A percentile compares a stretch with the other conserved stretches of the same genome.
These are phyloP conservation scores for Holothuria glaberrima DNA, from an alignment of 35 echinoderm and acorn worm genomes.

Conservation along the genomic window DNA sequence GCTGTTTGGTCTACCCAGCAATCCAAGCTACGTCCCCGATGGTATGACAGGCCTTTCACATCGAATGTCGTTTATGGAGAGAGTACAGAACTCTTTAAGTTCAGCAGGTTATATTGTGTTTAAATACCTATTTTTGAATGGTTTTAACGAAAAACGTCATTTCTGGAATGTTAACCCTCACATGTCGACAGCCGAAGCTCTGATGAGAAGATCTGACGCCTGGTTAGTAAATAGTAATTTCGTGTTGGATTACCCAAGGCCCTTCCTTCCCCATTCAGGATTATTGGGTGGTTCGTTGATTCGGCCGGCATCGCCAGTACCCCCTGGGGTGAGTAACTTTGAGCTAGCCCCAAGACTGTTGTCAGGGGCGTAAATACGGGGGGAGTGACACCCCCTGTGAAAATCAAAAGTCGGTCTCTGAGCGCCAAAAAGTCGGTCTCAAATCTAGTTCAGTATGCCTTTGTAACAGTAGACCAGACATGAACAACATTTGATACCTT, in stretches of 20 bases:
- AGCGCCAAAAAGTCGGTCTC: too few species aligned
- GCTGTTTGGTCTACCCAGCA: conserved; percentile 41
- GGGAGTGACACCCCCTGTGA: too few species aligned
- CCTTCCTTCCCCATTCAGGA: conserved; percentile 21
- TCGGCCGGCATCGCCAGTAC: not conserved
- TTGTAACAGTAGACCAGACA: too few species aligned
- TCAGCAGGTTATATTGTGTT: not conserved
- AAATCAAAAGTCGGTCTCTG: too few species aligned
- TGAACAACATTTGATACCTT: too few species aligned
- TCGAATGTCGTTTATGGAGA: conserved; percentile 41
- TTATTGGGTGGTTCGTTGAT: conserved; percentile 30
- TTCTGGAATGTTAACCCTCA: not conserved
- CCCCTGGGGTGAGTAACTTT: conserved; percentile 34
- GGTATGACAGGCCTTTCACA: conserved; percentile 49
- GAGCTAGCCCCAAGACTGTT: too few species aligned
- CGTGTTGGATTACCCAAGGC: conserved; percentile 36
- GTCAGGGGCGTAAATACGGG: too few species aligned
- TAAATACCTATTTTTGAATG: conserved; percentile 31
- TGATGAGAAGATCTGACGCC: not conserved
- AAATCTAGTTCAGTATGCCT: too few species aligned
- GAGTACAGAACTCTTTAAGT: conserved; percentile 2
- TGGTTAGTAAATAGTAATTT: conserved; percentile 41
- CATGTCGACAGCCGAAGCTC: not conserved
- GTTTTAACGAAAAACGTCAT: conserved; percentile 12
- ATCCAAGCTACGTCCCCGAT: conserved; percentile 55